Conservation (phyloP, 2,113 vertebrate species). For the Formicarius rufipectus region DNA sequence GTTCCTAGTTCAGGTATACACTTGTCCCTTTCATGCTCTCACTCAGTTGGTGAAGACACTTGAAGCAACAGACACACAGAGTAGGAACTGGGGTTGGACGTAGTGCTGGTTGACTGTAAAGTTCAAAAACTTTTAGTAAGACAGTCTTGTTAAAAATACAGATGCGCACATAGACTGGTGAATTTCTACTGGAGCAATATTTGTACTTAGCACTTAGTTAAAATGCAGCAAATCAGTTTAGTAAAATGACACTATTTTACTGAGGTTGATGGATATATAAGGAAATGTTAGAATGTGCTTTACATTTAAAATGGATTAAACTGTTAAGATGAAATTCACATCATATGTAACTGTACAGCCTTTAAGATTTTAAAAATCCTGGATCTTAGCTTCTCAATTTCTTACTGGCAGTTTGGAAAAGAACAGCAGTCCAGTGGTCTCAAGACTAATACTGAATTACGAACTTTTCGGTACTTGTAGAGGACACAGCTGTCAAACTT, state of each 20-base stretch:
- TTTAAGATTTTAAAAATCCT: neutral
- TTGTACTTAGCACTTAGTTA: neutral
- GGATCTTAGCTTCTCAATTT: neutral
- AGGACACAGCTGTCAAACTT: neutral
- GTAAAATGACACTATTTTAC: neutral
- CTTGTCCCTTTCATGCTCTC: neutral
- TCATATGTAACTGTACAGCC: neutral
- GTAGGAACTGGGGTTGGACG: neutral
- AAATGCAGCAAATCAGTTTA: neutral
- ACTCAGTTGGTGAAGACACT: neutral
- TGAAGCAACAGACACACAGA: accelerated
- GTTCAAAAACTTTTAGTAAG: neutral
- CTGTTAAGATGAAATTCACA: neutral
- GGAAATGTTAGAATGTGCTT: neutral
- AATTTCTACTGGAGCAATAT: neutral
- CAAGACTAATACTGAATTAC: neutral
- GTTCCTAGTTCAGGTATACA: neutral
- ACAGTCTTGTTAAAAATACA: neutral
- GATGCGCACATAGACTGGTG: neutral
- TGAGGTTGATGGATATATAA: neutral
- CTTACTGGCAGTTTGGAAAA: neutral
- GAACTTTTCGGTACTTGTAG: neutral
- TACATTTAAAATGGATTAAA: neutral
- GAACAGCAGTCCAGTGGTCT: neutral
- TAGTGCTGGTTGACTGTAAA: neutral